Percentiles rank a stretch among this genome's conserved stretches.
phyloP scores from a whole-genome alignment of 2,797 vertebrate species.

The Sebastes wilsoni region DNA sequence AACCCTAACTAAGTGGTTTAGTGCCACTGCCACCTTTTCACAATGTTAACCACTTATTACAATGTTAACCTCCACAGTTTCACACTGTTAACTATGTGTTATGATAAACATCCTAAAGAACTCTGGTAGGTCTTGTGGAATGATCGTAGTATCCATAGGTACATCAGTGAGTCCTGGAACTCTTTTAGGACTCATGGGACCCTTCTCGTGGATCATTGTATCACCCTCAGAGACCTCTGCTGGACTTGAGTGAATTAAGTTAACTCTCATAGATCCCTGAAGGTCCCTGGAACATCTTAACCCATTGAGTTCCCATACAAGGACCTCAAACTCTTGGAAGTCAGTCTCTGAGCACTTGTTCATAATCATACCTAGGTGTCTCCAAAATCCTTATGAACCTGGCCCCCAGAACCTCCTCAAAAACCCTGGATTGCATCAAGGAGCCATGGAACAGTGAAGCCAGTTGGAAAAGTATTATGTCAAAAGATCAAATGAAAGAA shows the following conservation, averaged over 20 bases:
- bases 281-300: not conserved
- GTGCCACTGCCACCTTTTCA: not conserved
- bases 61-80: not conserved
- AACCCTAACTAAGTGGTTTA: not conserved
- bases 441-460: not conserved
- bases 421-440: not conserved
- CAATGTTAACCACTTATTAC: not conserved
- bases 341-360: not conserved
- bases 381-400: not conserved
- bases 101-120: not conserved
- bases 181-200: not conserved
- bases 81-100: not conserved
- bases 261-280: not conserved
- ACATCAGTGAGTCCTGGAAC: not conserved
- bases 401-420: not conserved
- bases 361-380: not conserved
- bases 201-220: not conserved
- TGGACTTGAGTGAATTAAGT: not conserved
- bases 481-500: slow-evolving; percentile 10
- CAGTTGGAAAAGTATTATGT: slow-evolving; percentile 20
- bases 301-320: not conserved
- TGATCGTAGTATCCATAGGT: not conserved
- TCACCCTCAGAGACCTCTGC: not conserved
- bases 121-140: not conserved
- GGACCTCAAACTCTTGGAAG: not conserved